Percentiles rank a stretch among this genome's conserved stretches.
These are phyloP conservation scores for Microplitis mediator DNA, from an alignment of 1,140 invertebrate species.

Conservation along the genomic window DNA sequence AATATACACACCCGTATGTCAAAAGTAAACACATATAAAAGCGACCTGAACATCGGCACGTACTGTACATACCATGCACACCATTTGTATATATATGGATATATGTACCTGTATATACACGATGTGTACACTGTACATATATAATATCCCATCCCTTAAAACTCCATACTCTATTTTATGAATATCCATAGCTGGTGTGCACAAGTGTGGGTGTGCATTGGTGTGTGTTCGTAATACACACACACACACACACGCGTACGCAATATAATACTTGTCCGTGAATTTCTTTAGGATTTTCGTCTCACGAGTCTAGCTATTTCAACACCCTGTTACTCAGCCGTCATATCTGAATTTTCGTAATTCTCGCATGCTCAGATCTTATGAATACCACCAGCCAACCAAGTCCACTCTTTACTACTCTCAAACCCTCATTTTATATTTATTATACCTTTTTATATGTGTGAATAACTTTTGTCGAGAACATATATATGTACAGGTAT, in stretches of 20 bases:
- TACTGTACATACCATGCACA: background rate
- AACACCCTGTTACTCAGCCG: background rate
- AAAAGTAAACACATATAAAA: background rate
- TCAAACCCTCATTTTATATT: too few species aligned
- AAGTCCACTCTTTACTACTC: too few species aligned
- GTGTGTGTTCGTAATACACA: too few species aligned
- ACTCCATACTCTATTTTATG: background rate
- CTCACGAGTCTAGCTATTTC: background rate
- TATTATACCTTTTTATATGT: too few species aligned
- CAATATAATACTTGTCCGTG: background rate
- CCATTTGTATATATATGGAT: background rate
- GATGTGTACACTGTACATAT: background rate
- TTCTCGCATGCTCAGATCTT: background rate
- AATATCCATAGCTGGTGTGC: too few species aligned
- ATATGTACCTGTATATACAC: background rate
- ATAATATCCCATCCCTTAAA: background rate
- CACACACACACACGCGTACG: too few species aligned
- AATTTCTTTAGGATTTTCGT: constrained; percentile 17
- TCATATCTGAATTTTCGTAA: background rate
- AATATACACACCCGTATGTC: background rate
- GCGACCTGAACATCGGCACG: background rate
- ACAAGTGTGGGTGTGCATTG: too few species aligned
- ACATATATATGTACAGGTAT: too few species aligned
- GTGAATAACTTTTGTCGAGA: too few species aligned
- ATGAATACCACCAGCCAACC: too few species aligned